phyloP scores from a whole-genome alignment of 2,113 vertebrate genomes.

The Empidonax traillii region DNA sequence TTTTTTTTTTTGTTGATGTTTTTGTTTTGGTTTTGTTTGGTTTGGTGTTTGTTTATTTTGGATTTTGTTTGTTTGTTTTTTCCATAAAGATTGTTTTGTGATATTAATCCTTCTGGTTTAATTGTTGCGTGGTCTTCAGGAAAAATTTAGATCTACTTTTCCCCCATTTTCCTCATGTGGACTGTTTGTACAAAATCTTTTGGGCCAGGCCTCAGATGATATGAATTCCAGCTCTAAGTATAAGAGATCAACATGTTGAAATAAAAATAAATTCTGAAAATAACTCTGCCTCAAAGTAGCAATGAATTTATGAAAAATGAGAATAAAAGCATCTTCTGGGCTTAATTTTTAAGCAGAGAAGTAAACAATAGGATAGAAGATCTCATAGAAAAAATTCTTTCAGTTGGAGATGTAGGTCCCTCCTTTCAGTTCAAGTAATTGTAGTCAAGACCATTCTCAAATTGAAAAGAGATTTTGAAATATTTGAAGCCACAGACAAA shows the following conservation, averaged over 20 bases:
- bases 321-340: neutral
- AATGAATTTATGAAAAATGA: neutral
- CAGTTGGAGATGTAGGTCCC: neutral
- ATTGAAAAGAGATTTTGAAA: slow-evolving; percentile 51
- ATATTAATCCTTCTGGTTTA: neutral
- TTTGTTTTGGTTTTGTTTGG: no score
- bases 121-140: neutral
- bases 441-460: neutral
- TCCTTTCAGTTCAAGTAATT: slow-evolving; percentile 6
- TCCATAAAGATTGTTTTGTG: neutral
- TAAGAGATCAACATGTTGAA: neutral
- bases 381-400: neutral
- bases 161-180: neutral
- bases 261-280: neutral
- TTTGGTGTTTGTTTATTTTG: no score
- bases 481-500: slow-evolving; percentile 76
- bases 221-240: neutral
- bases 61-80: neutral
- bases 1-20: no score
- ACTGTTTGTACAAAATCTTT: neutral
- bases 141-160: neutral
- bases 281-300: neutral
- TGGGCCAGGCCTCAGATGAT: neutral
- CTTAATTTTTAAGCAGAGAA: neutral
- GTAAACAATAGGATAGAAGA: neutral